Base-by-base conservation (phyloP, 2,797 vertebrate species). In the Tenualosa ilisha region DNA sequence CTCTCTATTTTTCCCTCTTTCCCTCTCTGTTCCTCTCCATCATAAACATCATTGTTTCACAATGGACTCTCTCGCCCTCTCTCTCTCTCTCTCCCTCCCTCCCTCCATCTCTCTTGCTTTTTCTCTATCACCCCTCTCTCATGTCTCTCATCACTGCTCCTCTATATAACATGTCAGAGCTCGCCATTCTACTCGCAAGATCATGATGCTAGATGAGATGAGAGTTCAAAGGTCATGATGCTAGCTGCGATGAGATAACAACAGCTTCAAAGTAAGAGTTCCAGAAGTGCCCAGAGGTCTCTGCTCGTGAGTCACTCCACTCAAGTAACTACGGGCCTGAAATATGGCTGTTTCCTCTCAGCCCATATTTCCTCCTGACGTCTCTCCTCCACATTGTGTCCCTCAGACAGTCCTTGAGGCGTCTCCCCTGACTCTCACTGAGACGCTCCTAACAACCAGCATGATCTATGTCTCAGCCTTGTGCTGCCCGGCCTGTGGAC, bases 391-490 rank as follows among this genome's bases (percentile, higher is more conserved):
- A 17, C 31, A 13, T 26, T 20, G 63, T 9, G n/a, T 26, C 15
- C 72, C 72, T 63, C 59, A 63, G 72, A 79, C 3, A 40, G 17
- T 79, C 72, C 72, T 79, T 79, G 72, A 79, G 40, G 17, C 37
- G 40, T 79, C 15, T 46, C 72, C 72, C 37, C 72, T 7, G 72
- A 46, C 72, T 75, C 72, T 79, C 40, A 2, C 37, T 43, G 1
- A 7, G 11, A 0, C 6, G 15, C 72, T 15, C 40, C 72, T 79
- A 40, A 43, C 72, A 22, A 20, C 17, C 40, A 43, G 72, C 17
- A 7, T 79, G 72, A 79, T 79, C 40, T 79, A 79, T 79, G 72
- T 43, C 31, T 31, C 68, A 43, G 68, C 68, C 68, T 75, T 43
- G 68, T 7, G 17, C 68, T 7, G 17, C 37, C 1, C 37, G 6